Evolutionary conservation across 2,888 invertebrate genomes (phyloP).

Genomic region (Tinea trinotella): DNA sequence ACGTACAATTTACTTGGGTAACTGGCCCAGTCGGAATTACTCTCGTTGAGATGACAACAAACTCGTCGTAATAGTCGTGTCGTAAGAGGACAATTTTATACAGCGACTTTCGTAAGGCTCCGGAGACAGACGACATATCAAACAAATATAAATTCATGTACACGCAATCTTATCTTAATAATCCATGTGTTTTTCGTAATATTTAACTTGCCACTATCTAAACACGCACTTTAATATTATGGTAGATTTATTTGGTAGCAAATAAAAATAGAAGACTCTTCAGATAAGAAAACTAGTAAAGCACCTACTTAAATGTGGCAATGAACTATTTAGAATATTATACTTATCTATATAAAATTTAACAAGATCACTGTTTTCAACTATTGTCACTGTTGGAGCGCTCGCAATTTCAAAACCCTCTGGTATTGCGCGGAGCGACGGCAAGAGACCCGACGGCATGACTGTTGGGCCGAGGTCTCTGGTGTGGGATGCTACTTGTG

Average conservation of each 20-base stretch:
- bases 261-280: neutral
- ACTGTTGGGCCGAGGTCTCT: too few relatives aligned
- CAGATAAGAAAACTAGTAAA: conserved; percentile 3
- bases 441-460: too few relatives aligned
- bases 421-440: too few relatives aligned
- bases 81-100: conserved; percentile 44
- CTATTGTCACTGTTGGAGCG: too few relatives aligned
- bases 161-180: conserved; percentile 10
- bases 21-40: conserved; percentile 27
- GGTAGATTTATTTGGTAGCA: conserved; percentile 2
- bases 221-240: neutral
- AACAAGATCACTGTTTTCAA: too few relatives aligned
- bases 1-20: neutral
- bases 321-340: too few relatives aligned
- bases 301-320: too few relatives aligned
- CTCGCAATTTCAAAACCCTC: too few relatives aligned
- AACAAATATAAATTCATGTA: neutral
- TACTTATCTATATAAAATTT: too few relatives aligned
- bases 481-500: too few relatives aligned
- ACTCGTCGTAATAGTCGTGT: conserved; percentile 50
- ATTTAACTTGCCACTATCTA: conserved; percentile 9
- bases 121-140: neutral
- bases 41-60: conserved; percentile 57
- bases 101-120: conserved; percentile 12
- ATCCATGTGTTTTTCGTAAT: conserved; percentile 14